Evolutionary conservation across 2,113 vertebrate genomes (phyloP), one percentile per base, ranked within the genome.

Genomic region (Noturus placidus): DNA sequence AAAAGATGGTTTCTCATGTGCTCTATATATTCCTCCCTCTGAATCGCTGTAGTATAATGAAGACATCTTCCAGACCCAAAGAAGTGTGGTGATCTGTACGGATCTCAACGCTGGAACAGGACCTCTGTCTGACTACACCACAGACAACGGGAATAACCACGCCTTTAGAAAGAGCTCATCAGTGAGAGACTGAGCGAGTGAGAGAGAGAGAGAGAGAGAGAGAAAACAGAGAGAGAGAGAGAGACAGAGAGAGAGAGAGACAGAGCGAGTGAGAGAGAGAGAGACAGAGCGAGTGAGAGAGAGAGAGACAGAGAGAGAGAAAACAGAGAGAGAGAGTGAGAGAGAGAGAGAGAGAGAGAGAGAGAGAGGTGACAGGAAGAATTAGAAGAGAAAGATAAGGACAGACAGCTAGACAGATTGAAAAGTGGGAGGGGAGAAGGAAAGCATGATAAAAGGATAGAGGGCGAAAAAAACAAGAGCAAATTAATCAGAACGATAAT

Each of bases 271-370:
- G 13, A 10, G 27, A 67, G 27, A 14, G 10, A 67, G 42, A 42
- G 61, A 63, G 7, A 63, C 22, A 27, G 25, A 63, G 61, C 0
- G 61, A 63, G 22, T 6, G 42, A 42, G 42, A 42, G 42, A 42
- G 42, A 42, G 4, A 42, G 42, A 42, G 42, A 2, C 4, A 42
- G 42, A 5, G 42, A 42, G 42, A 5, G 42, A 42, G 42, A 42
- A 61, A 20, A 30, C 80, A 61, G 25, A 52, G 35, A 82, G 78
- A 89, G 15, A 81, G 14, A 22, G 77, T 90, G 82, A 42, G 69
- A 52, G 15, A 84, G 84, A 87, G 89, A 72, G 52, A 88, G 84
- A 87, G n/a, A 87, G n/a, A 80, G 89, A 91, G 91, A 93, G 79
- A 81, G 84, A 56, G 33, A 81, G 54, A 42, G 25, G 46, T 78